Conservation (phyloP, 2,888 invertebrate genomes). For the Brachylomia viminalis region DNA sequence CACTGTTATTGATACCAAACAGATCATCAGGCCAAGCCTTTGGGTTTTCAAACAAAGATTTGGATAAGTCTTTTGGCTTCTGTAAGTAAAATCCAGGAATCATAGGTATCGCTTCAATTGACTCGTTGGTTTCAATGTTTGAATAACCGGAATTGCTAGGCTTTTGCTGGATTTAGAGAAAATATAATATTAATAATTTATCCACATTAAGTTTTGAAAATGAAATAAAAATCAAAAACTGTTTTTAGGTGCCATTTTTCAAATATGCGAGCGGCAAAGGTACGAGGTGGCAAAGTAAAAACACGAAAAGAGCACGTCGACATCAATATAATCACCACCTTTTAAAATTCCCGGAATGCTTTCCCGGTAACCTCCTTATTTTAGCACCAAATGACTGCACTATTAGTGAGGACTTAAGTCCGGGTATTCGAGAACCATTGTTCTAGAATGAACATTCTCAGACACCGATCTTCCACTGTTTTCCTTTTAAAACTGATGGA, state of each 20-base stretch:
- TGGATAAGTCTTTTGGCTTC: constrained; percentile 72
- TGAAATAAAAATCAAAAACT: no score
- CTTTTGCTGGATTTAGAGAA: constrained; percentile 4
- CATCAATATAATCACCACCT: no score
- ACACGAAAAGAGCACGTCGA: no score
- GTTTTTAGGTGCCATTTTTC: no score
- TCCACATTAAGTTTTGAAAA: not conserved
- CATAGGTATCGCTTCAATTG: constrained; percentile 61
- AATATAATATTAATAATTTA: not conserved
- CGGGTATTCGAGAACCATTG: not conserved
- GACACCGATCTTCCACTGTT: not conserved
- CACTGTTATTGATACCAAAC: constrained; percentile 74
- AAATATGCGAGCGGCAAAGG: no score
- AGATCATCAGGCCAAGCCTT: constrained; percentile 65
- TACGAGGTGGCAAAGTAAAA: no score
- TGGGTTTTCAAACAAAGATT: constrained; percentile 76
- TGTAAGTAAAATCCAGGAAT: constrained; percentile 78
- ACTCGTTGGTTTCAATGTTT: not conserved
- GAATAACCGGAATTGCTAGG: not conserved
- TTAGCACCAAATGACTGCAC: no score
- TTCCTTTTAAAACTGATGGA: not conserved
- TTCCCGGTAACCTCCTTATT: no score
- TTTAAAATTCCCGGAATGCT: no score
- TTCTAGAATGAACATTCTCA: not conserved
- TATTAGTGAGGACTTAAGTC: not conserved